These are phyloP conservation scores for Coptodon bakossiorum DNA, from an alignment of 2,113 vertebrate genomes.

Conservation along the genomic window DNA sequence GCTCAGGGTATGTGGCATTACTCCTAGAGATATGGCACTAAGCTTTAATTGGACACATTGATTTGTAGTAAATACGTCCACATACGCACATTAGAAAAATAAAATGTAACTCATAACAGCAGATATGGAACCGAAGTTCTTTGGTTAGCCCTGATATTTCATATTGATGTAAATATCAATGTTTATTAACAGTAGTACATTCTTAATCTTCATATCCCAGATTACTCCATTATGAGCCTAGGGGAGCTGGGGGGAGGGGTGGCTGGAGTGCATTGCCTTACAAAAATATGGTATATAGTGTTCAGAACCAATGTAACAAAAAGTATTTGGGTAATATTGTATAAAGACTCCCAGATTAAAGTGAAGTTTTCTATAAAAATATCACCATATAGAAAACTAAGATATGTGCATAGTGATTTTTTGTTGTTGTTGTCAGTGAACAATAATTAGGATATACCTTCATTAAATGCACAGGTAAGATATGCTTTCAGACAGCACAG, in stretches of 20 bases:
- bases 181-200: conserved; percentile 77
- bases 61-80: conserved; percentile 27
- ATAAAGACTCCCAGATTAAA: conserved; percentile 35
- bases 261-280: conserved; percentile 22
- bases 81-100: conserved; percentile 64
- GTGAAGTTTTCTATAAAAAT: conserved; percentile 56
- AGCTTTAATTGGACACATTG: conserved; percentile 54
- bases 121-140: conserved; percentile 81
- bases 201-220: conserved; percentile 74
- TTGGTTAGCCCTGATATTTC: conserved; percentile 91
- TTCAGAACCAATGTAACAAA: conserved; percentile 67
- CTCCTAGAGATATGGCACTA: conserved; percentile 74
- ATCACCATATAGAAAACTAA: conserved; percentile 46
- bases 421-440: conserved; percentile 27
- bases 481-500: conserved; percentile 20
- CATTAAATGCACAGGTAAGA: conserved; percentile 44
- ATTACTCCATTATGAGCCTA: conserved; percentile 59
- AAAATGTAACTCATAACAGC: conserved; percentile 72
- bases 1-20: conserved; percentile 53
- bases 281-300: conserved; percentile 55
- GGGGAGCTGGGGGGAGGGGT: neutral
- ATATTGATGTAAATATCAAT: conserved; percentile 70
- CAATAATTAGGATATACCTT: conserved; percentile 40
- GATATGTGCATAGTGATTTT: conserved; percentile 61
- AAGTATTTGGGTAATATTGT: conserved; percentile 47